These are phyloP conservation scores for Sphinx pinastri DNA, from an alignment of 2,888 invertebrate species.

Conservation along the genomic window DNA sequence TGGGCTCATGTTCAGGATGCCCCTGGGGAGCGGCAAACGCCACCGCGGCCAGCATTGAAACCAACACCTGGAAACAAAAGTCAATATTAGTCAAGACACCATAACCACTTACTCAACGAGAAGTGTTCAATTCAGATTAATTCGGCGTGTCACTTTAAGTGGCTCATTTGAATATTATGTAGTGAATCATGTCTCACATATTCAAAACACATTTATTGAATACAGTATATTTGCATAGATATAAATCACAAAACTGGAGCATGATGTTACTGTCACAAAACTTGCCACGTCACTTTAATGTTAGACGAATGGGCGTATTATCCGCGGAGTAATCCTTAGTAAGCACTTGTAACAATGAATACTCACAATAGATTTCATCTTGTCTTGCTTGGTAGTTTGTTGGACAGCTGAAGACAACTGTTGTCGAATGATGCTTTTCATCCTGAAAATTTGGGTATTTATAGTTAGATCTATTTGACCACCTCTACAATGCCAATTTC, in stretches of 20 bases:
- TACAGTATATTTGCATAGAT: not conserved
- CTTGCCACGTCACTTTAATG: conserved; percentile 28
- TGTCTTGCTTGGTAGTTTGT: conserved; percentile 55
- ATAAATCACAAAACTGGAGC: conserved; percentile 1
- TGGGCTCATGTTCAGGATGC: conserved; percentile 57
- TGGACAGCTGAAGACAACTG: conserved; percentile 55
- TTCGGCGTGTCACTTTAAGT: not conserved
- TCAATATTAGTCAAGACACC: not conserved
- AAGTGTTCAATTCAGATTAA: not conserved
- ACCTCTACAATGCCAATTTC: conserved; percentile 71
- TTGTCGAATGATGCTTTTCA: conserved; percentile 69
- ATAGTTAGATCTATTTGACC: conserved; percentile 68
- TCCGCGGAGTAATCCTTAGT: conserved; percentile 16
- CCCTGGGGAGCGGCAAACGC: conserved; percentile 70
- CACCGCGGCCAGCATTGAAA: conserved; percentile 64
- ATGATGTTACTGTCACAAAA: conserved; percentile 41
- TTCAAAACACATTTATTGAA: not conserved
- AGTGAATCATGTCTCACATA: conserved; percentile 30
- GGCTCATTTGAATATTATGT: conserved; percentile 39
- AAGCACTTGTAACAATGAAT: conserved; percentile 34
- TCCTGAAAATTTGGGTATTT: conserved; percentile 75
- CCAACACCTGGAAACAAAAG: conserved; percentile 59
- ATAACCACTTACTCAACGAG: conserved; percentile 1
- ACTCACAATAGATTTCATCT: conserved; percentile 80
- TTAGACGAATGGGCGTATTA: not conserved